phyloP scores from a whole-genome alignment of 2,888 invertebrate species.

The Pristionchus exspectatus region DNA sequence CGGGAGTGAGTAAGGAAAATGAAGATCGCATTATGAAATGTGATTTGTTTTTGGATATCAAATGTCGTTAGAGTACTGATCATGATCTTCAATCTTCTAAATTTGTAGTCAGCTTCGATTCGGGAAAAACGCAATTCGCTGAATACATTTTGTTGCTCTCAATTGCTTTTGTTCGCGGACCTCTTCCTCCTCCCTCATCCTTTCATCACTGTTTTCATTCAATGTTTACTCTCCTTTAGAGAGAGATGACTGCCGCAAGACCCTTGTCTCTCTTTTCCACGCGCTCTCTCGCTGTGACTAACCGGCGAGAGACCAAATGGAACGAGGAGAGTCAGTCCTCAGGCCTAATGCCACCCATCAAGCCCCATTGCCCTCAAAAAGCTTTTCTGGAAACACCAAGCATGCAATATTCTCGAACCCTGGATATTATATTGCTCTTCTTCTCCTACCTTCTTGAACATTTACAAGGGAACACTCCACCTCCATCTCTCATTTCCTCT shows the following conservation, averaged over 20 bases:
- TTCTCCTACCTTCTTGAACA: neutral
- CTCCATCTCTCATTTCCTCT: neutral
- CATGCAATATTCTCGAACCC: neutral
- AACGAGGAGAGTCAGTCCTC: neutral
- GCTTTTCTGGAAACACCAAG: neutral
- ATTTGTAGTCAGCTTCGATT: too few species aligned
- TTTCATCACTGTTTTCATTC: neutral
- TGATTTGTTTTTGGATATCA: too few species aligned
- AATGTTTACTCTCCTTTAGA: neutral
- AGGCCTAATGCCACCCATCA: too few species aligned
- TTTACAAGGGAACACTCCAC: too few species aligned
- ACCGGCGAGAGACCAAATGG: neutral
- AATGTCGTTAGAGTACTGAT: neutral
- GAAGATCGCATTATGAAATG: too few species aligned
- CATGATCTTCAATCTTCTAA: neutral
- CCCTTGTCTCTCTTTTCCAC: neutral
- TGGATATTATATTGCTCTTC: neutral
- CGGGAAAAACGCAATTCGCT: too few species aligned
- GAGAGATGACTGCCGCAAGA: neutral
- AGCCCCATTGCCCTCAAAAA: too few species aligned
- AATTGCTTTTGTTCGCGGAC: neutral
- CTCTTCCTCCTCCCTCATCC: slow-evolving; percentile 6
- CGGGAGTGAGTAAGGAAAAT: too few species aligned
- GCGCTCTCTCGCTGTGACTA: neutral
- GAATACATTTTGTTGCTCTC: too few species aligned